Evolutionary conservation across 2,113 vertebrate species (phyloP), one percentile per base, ranked within the genome.

Genomic region (Anhinga rufa): DNA sequence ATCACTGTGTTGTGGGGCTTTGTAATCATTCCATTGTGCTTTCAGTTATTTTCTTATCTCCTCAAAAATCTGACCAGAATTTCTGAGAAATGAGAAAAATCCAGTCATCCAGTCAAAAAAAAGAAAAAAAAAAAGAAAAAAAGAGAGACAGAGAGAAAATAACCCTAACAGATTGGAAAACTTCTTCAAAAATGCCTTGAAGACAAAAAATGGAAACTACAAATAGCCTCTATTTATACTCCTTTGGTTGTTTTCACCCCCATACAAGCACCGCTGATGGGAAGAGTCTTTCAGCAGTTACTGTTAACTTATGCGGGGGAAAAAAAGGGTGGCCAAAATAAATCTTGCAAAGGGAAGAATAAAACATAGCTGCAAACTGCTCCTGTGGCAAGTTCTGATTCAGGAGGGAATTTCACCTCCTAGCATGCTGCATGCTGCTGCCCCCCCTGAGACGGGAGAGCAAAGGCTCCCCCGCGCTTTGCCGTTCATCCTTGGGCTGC

Each of bases 191-290:
- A 96, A 95, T 92, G 85, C 89, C 94, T 94, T 84, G 81, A 97
- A 98, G 96, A 95, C 90, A 96, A 97, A 98, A 92, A 95, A 54
- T 21, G 86, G 91, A 91, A 97, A 94, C 91, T 87, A 94, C 95
- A 91, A 97, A 96, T 92, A 97, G 70, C 66, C 78, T 97, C 94
- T 97, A 86, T 96, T 98, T 98, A 96, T 97, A 97, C 82, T 91
- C 44, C 49, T 88, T 57, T 54, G 15, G 42, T 82, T 95, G 90
- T 94, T 97, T 98, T 97, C 90, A 77, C 54, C 78, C 20, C 17
- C n/a, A 19, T 52, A 60, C 38, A 90, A 87, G 79, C 79, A 57
- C 55, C 1, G 1, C 40, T 66, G 72, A 93, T 72, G 76, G 46
- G 66, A 89, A 86, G 80, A 87, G 58, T 40, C 85, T 92, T 92